Percentiles rank a stretch among this genome's conserved stretches.
Evolutionary conservation across 1,140 invertebrate genomes (phyloP).

Genomic region (Sitophilus oryzae): DNA sequence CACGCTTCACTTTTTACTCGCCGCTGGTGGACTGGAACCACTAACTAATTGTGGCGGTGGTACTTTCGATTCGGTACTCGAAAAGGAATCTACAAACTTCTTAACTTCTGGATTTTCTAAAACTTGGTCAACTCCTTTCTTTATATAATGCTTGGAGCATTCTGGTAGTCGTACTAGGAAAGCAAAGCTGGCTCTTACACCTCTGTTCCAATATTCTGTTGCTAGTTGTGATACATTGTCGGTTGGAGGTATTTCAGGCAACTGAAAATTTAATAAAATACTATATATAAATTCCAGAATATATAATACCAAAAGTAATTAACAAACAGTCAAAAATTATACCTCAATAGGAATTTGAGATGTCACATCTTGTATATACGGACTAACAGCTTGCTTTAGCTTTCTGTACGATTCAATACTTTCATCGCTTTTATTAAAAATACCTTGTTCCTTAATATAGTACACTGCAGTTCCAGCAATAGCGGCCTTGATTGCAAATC

Average conservation of each 20-base stretch:
- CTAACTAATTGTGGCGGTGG: no score
- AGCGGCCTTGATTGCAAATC: constrained; percentile 50
- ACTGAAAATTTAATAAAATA: constrained; percentile 42
- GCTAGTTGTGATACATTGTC: constrained; percentile 43
- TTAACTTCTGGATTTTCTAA: constrained; percentile 31
- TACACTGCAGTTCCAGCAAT: constrained; percentile 48
- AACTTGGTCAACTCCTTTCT: constrained; percentile 31
- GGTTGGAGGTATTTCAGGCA: constrained; percentile 50
- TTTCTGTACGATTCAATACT: constrained; percentile 46
- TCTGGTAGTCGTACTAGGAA: constrained; percentile 49
- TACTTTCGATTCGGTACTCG: neutral
- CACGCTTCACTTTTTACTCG: no score
- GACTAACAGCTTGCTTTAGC: constrained; percentile 47
- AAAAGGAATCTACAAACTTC: constrained; percentile 32
- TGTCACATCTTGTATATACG: constrained; percentile 49
- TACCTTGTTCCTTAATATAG: constrained; percentile 50
- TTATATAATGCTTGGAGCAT: constrained; percentile 43
- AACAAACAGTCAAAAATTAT: neutral
- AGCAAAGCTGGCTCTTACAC: constrained; percentile 49
- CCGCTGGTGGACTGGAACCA: no score
- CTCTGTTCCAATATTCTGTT: constrained; percentile 53
- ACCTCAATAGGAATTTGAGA: constrained; percentile 52
- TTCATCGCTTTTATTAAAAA: constrained; percentile 52
- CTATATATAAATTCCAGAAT: constrained; percentile 8
- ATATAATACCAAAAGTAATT: neutral